These are phyloP conservation scores for Nyctibius bracteatus DNA, from an alignment of 2,113 vertebrate genomes.

Conservation along the genomic window DNA sequence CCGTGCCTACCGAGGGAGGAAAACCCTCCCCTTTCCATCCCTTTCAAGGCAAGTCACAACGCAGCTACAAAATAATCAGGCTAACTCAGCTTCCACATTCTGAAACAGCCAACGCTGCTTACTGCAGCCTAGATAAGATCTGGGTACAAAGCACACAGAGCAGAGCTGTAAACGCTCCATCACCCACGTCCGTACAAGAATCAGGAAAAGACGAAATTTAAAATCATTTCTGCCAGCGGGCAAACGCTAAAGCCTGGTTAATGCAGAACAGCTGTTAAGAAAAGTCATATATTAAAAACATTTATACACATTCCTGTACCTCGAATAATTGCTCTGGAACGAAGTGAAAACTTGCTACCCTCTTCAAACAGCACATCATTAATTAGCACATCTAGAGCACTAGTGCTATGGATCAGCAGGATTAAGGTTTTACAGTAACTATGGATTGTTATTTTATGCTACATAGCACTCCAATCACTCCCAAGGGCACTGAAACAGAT, in stretches of 20 bases:
- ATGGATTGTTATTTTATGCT: background rate
- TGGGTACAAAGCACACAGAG: background rate
- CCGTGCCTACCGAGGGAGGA: accelerated
- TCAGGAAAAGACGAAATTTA: background rate
- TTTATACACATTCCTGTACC: background rate
- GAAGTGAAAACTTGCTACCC: background rate
- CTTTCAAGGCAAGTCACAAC: background rate
- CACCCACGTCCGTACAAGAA: background rate
- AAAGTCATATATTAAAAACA: background rate
- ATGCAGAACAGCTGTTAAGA: background rate
- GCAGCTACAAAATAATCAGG: background rate
- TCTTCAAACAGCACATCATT: background rate
- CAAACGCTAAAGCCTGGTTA: background rate
- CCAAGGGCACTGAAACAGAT: background rate
- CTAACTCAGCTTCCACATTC: background rate
- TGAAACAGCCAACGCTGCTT: background rate
- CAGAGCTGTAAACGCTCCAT: background rate
- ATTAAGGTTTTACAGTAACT: background rate
- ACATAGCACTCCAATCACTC: conserved; percentile 30
- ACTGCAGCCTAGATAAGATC: background rate
- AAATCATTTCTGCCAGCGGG: background rate
- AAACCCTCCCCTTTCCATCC: background rate
- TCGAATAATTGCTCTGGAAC: background rate
- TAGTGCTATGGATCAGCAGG: background rate
- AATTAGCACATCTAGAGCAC: background rate